Conservation (phyloP, 2,113 vertebrate species). For the Pseudonaja textilis region DNA sequence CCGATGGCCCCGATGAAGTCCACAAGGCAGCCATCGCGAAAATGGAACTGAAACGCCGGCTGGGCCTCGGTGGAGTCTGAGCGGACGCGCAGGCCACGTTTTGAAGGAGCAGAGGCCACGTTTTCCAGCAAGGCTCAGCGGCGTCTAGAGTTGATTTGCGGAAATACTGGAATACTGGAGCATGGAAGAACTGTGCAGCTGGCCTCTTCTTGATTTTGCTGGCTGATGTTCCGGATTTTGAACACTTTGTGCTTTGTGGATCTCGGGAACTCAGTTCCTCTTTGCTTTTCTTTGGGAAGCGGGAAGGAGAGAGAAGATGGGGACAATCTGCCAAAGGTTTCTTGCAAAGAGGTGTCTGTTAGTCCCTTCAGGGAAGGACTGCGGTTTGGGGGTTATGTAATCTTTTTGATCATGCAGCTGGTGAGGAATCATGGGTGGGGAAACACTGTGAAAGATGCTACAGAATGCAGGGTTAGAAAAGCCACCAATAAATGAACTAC, state of each 20-base stretch:
- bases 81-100: too few species aligned
- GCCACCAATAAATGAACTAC: not conserved
- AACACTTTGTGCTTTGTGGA: not conserved
- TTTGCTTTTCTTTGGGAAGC: not conserved
- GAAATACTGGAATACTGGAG: not conserved
- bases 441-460: not conserved
- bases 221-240: not conserved
- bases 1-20: conserved; percentile 50
- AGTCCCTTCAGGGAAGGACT: not conserved
- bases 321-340: not conserved
- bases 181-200: not conserved
- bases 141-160: not conserved
- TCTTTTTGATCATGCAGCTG: not conserved
- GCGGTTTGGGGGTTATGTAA: not conserved
- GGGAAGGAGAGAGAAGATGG: not conserved
- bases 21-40: conserved; percentile 51
- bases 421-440: not conserved
- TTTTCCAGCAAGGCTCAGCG: not conserved
- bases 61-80: fast-evolving
- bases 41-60: conserved; percentile 51
- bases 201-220: not conserved
- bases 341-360: not conserved
- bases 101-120: too few species aligned
- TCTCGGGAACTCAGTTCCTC: too few species aligned
- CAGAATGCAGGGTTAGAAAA: not conserved